Evolutionary conservation across 2,797 vertebrate species (phyloP), one percentile per base, ranked within the genome.

Genomic region (Sebastes diploproa): DNA sequence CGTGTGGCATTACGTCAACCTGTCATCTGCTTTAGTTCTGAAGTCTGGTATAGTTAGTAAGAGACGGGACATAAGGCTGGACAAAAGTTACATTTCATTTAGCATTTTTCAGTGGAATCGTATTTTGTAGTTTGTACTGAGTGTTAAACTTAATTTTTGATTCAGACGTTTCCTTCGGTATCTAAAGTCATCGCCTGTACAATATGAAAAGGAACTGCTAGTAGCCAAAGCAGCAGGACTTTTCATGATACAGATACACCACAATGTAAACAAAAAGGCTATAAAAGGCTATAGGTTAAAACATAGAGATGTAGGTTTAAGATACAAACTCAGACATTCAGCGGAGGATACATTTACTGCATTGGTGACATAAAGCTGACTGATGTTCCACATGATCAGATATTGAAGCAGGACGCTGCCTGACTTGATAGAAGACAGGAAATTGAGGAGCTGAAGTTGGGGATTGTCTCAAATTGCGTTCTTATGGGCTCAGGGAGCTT

Each of bases 1-100:
- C 81, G 66, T 85, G 89, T 84, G 84, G 75, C 60, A 25, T 88
- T 86, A 90, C 65, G 77, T 91, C 88, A 88, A 78, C 59, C 73
- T 70, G 50, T 78, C 81, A 62, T 83, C 87, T 89, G 88, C 82
- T 65, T 77, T 69, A 79, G 75, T 23, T 68, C 77, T 84, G 76
- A 36, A 55, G 73, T 58, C 65, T 88, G 78, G 22, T 36, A 7
- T 20, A 56, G 70, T 73, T 29, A 58, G n/a, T 60, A 4, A 71
- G 42, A 67, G 34, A 25, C 23, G 50, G 27, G 27, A 66, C 59
- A 54, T 13, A 20, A 66, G 29, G 6, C 20, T n/a, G 54, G 18
- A 22, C 22, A 30, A n/a, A 52, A 25, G 18, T 10, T 7, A 60
- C 13, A 22, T 61, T 77, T 34, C 6, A 30, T 42, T 6, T 14